These are phyloP conservation scores for Leptosomus discolor DNA, from an alignment of 2,113 vertebrate genomes.

Conservation along the genomic window DNA sequence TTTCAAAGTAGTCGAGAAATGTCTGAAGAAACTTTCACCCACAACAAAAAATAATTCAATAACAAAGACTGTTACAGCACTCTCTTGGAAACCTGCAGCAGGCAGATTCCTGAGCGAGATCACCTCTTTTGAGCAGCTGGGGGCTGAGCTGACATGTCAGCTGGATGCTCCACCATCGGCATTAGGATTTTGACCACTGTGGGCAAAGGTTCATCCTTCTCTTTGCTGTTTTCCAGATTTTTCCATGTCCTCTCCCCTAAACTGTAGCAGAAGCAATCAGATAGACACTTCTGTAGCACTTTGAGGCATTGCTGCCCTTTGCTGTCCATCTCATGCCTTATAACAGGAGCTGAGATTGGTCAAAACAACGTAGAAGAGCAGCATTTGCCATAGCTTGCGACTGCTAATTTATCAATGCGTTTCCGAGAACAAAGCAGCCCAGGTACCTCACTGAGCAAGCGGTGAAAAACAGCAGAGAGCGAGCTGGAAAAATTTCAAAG, in stretches of 20 bases:
- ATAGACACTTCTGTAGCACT: not conserved
- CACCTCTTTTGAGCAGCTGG: not conserved
- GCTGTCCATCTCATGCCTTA: not conserved
- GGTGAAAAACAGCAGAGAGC: not conserved
- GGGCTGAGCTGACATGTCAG: not conserved
- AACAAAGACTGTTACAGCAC: not conserved
- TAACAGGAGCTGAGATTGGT: not conserved
- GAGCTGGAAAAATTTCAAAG: conserved; percentile 64
- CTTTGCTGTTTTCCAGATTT: not conserved
- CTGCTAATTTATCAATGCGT: not conserved
- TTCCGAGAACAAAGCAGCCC: conserved; percentile 44
- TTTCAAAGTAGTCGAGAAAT: not conserved
- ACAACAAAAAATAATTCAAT: not conserved
- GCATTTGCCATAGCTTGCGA: accelerated
- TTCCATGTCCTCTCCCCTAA: not conserved
- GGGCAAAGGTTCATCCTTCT: not conserved
- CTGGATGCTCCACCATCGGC: not conserved
- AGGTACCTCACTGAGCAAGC: conserved; percentile 21
- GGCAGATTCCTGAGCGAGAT: not conserved
- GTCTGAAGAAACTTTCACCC: not conserved
- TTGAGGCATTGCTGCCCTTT: not conserved
- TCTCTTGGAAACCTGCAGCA: not conserved
- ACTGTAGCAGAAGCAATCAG: not conserved
- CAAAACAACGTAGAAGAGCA: not conserved
- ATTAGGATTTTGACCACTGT: not conserved